These are phyloP conservation scores for Platygyra sinensis DNA, from an alignment of 64 coral and sea anemone genomes.

Conservation along the genomic window DNA sequence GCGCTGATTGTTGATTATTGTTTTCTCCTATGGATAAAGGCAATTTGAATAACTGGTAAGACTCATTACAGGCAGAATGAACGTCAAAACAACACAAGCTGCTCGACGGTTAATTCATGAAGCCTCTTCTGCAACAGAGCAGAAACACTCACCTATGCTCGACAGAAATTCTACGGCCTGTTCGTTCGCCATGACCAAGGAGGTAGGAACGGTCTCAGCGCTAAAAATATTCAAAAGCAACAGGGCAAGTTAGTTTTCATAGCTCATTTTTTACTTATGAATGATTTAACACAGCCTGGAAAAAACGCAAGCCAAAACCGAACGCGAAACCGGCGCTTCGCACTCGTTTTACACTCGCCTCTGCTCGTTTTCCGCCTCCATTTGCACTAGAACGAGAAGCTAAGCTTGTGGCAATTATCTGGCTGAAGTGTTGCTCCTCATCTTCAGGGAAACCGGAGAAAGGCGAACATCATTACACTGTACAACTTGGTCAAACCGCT, in stretches of 20 bases:
- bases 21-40: neutral
- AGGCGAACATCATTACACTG: neutral
- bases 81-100: constrained; percentile 7
- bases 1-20: neutral
- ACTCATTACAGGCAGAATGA: neutral
- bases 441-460: neutral
- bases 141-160: neutral
- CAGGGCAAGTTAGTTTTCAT: neutral
- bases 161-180: constrained; percentile 14
- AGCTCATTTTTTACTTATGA: neutral
- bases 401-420: neutral
- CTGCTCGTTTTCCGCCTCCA: constrained; percentile 14
- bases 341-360: neutral
- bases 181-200: constrained; percentile 12
- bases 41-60: neutral
- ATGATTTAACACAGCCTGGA: neutral
- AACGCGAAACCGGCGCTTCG: neutral
- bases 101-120: neutral
- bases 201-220: neutral
- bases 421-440: neutral
- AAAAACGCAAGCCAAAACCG: neutral
- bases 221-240: constrained; percentile 26
- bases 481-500: neutral
- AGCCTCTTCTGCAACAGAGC: neutral
- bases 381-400: neutral